Conservation (phyloP, 2,113 vertebrate species). For the Chaenogobius annularis region DNA sequence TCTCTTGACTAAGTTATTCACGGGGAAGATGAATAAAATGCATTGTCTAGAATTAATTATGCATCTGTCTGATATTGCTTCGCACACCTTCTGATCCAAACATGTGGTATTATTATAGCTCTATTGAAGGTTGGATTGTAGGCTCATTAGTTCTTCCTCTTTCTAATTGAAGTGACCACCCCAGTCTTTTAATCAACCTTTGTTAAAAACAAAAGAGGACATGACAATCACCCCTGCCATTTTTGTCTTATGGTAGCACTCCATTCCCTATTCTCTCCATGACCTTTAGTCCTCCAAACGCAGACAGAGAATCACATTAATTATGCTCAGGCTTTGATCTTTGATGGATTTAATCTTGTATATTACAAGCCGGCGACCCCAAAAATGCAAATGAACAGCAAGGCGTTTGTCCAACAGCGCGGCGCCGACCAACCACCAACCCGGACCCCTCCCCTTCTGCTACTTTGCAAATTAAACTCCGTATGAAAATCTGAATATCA, state of each 20-base stretch:
- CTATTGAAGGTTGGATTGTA: slow-evolving; percentile 18
- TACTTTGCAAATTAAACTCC: slow-evolving; percentile 74
- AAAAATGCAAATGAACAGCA: slow-evolving; percentile 72
- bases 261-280: slow-evolving; percentile 47
- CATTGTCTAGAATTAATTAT: slow-evolving; percentile 37
- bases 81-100: slow-evolving; percentile 10
- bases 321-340: slow-evolving; percentile 71
- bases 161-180: slow-evolving; percentile 70
- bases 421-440: not conserved
- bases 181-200: slow-evolving; percentile 66
- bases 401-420: slow-evolving; percentile 50
- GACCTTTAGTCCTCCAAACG: slow-evolving; percentile 57
- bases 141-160: slow-evolving; percentile 20
- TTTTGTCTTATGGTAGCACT: slow-evolving; percentile 48
- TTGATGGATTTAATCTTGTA: slow-evolving; percentile 83
- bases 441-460: not conserved
- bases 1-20: slow-evolving; percentile 14
- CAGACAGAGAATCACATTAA: slow-evolving; percentile 70
- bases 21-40: slow-evolving; percentile 34
- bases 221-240: slow-evolving; percentile 60
- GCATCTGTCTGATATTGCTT: slow-evolving; percentile 10
- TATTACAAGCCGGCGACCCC: slow-evolving; percentile 74
- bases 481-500: slow-evolving; percentile 78
- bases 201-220: slow-evolving; percentile 35
- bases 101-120: slow-evolving; percentile 26